Evolutionary conservation across 2,888 invertebrate genomes (phyloP).

Genomic region (Eristalis intricaria): DNA sequence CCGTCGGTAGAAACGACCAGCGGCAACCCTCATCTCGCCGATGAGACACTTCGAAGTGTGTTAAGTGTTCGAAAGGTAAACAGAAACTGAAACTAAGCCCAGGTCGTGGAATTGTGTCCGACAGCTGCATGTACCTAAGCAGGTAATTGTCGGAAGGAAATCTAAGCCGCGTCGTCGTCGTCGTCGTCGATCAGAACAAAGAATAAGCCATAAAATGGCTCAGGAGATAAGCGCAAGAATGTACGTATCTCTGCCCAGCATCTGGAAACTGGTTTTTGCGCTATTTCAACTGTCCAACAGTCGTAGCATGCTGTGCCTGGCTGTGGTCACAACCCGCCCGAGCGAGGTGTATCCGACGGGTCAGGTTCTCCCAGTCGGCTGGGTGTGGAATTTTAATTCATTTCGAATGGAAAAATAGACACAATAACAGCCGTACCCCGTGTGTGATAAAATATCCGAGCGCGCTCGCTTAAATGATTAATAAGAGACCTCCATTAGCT

Average conservation of each 20-base stretch:
- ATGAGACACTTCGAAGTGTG: background rate
- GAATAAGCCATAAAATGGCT: constrained; percentile 36
- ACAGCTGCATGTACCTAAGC: constrained; percentile 27
- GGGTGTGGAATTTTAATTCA: constrained; percentile 63
- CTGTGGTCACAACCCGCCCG: constrained; percentile 28
- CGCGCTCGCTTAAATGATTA: constrained; percentile 45
- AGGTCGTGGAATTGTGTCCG: background rate
- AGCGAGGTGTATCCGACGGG: constrained; percentile 41
- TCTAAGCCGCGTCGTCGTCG: background rate
- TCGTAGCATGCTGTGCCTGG: background rate
- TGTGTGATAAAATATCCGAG: constrained; percentile 11
- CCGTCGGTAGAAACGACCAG: background rate
- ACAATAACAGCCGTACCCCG: constrained; percentile 17
- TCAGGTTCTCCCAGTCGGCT: constrained; percentile 30
- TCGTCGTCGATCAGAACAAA: constrained; percentile 28
- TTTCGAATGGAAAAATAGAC: constrained; percentile 41
- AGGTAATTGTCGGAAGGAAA: constrained; percentile 13
- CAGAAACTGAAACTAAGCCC: background rate
- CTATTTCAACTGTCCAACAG: constrained; percentile 20
- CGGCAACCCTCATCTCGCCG: background rate
- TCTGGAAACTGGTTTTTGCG: constrained; percentile 56
- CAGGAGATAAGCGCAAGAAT: constrained; percentile 6
- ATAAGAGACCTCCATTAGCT: constrained; percentile 41
- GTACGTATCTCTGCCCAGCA: constrained; percentile 24
- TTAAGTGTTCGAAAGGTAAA: background rate